Conservation (phyloP, 2,888 invertebrate genomes). For the Linhomoeus sp. region DNA sequence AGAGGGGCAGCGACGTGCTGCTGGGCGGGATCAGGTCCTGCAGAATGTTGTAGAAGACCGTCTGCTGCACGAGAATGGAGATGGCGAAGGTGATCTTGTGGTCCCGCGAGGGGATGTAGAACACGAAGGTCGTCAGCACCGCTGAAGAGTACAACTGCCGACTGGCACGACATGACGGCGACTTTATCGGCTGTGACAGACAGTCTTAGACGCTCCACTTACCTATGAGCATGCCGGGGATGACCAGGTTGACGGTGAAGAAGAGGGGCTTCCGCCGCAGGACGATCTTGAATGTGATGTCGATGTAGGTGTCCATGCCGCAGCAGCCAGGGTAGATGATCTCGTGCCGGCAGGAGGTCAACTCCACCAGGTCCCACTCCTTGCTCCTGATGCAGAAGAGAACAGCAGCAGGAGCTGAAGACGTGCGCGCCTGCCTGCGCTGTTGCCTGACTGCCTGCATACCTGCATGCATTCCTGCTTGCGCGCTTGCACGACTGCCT, state of each 20-base stretch:
- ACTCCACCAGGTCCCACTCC: conserved; percentile 25
- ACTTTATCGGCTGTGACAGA: no score
- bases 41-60: conserved; percentile 92
- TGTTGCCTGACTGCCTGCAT: no score
- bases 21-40: conserved; percentile 97
- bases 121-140: conserved; percentile 24
- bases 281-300: conserved; percentile 20
- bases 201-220: no score
- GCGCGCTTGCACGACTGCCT: no score
- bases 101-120: conserved; percentile 44
- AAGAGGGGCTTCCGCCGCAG: conserved; percentile 25
- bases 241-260: conserved; percentile 19
- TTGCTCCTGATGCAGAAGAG: conserved; percentile 12
- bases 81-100: no score
- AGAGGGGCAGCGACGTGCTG: conserved; percentile 55
- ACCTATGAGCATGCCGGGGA: conserved; percentile 2
- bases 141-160: no score
- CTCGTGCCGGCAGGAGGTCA: conserved; percentile 19
- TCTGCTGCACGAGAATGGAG: conserved; percentile 43
- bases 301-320: conserved; percentile 24
- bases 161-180: no score
- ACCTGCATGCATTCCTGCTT: no score
- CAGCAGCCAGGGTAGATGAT: conserved; percentile 25
- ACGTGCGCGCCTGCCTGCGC: no score
- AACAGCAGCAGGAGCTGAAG: no score